Conservation (phyloP, 2,113 vertebrate genomes). For the Nematolebias whitei region DNA sequence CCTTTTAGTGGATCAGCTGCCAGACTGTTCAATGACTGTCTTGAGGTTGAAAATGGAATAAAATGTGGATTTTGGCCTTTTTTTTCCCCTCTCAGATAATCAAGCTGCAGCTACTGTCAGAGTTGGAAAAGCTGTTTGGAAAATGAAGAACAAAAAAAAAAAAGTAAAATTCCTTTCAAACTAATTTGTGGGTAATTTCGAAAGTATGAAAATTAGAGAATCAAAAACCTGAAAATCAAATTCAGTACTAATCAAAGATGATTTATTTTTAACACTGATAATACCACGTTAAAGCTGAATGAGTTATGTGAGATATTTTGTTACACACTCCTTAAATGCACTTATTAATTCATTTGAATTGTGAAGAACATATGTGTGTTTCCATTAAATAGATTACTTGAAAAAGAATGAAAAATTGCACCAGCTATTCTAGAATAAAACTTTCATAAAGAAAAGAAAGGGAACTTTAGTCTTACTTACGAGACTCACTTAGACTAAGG, state of each 20-base stretch:
- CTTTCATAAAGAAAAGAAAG: too few relatives aligned
- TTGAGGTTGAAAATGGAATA: not conserved
- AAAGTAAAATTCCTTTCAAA: not conserved
- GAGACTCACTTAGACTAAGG: too few relatives aligned
- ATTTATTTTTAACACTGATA: not conserved
- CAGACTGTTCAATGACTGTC: not conserved
- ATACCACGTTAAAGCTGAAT: not conserved
- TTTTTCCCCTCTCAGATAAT: not conserved
- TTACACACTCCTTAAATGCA: not conserved
- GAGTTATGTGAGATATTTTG: not conserved
- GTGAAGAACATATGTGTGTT: too few relatives aligned
- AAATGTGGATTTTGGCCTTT: not conserved
- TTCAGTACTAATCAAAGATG: not conserved
- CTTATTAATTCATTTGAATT: not conserved
- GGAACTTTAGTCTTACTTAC: too few relatives aligned
- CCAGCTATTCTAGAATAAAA: too few relatives aligned
- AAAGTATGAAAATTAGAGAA: not conserved
- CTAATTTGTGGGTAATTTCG: not conserved
- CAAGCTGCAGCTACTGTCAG: not conserved
- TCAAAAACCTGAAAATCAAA: not conserved
- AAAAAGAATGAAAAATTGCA: too few relatives aligned
- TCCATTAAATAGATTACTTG: too few relatives aligned
- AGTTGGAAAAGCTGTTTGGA: not conserved
- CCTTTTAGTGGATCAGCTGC: not conserved
- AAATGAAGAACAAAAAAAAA: not conserved